Percentiles rank a stretch among this genome's conserved stretches.
Evolutionary conservation across 2,797 vertebrate species (phyloP).

Genomic region (Poeciliopsis presidionis): DNA sequence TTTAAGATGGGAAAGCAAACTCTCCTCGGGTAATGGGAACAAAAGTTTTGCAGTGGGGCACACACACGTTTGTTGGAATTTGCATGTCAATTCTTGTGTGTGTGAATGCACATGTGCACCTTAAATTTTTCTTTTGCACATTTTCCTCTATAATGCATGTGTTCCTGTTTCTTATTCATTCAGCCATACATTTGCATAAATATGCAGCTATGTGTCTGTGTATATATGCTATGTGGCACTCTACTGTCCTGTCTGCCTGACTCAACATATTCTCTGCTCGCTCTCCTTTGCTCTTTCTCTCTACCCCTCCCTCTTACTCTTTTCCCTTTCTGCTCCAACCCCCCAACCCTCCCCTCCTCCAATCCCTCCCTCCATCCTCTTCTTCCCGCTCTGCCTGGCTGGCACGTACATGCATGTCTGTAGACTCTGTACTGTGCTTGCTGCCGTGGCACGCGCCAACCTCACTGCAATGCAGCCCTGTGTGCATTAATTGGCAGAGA

Average conservation of each 20-base stretch:
- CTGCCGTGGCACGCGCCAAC: conserved; percentile 77
- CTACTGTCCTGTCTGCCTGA: conserved; percentile 71
- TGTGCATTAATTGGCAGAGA: conserved; percentile 84
- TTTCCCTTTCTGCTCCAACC: conserved; percentile 7
- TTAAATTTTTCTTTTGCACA: neutral
- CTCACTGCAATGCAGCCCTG: conserved; percentile 86
- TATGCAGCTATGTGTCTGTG: conserved; percentile 41
- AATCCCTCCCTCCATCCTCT: conserved; percentile 3
- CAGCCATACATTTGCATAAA: conserved; percentile 49
- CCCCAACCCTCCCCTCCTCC: neutral
- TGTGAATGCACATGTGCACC: neutral
- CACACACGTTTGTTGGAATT: conserved; percentile 32
- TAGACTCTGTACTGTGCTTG: conserved; percentile 79
- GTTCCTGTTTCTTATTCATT: conserved; percentile 23
- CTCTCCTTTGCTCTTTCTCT: conserved; percentile 51
- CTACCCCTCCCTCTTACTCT: conserved; percentile 49
- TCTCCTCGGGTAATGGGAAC: conserved; percentile 46
- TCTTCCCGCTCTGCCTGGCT: conserved; percentile 65
- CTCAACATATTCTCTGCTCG: conserved; percentile 76
- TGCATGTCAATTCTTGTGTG: conserved; percentile 21
- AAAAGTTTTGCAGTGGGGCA: conserved; percentile 19
- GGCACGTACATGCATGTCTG: conserved; percentile 83
- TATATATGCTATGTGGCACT: conserved; percentile 56
- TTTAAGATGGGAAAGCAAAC: conserved; percentile 66
- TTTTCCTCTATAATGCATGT: conserved; percentile 2